Conservation (phyloP, 64 coral and sea anemone species). For the Astreopora myriophthalma region DNA sequence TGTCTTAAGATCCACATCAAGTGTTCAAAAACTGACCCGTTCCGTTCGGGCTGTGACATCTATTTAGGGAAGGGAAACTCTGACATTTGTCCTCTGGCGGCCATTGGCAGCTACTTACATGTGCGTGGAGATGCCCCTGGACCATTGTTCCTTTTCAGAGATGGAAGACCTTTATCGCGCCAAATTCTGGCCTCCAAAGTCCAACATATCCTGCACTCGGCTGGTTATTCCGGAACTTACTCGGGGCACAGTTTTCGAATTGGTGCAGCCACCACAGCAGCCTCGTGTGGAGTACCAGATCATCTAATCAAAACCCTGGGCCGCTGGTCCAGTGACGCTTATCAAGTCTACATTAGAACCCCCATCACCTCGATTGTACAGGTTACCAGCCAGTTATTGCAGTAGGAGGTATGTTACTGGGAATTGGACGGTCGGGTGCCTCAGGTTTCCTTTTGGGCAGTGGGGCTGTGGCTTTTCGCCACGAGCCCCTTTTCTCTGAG, state of each 20-base stretch:
- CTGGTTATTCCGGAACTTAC: background rate
- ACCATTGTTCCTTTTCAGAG: background rate
- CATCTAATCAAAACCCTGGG: background rate
- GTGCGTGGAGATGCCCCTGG: background rate
- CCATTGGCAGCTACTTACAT: background rate
- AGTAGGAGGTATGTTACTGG: background rate
- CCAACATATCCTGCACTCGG: background rate
- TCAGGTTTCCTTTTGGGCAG: background rate
- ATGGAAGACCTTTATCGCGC: background rate
- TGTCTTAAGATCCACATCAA: background rate
- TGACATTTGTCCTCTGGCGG: background rate
- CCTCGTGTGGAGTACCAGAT: background rate
- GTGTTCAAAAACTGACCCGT: background rate
- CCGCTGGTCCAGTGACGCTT: background rate
- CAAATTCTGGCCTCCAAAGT: background rate
- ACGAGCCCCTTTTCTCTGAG: background rate
- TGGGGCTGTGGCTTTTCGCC: background rate
- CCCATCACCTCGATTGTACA: background rate
- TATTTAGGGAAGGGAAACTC: background rate
- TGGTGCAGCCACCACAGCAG: background rate
- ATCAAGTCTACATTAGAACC: background rate
- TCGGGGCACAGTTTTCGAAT: background rate
- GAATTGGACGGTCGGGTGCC: background rate
- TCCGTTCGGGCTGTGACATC: background rate
- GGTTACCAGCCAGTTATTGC: background rate